Base-by-base conservation (phyloP, 2,797 vertebrate species). In the Cynopterus sphinx region DNA sequence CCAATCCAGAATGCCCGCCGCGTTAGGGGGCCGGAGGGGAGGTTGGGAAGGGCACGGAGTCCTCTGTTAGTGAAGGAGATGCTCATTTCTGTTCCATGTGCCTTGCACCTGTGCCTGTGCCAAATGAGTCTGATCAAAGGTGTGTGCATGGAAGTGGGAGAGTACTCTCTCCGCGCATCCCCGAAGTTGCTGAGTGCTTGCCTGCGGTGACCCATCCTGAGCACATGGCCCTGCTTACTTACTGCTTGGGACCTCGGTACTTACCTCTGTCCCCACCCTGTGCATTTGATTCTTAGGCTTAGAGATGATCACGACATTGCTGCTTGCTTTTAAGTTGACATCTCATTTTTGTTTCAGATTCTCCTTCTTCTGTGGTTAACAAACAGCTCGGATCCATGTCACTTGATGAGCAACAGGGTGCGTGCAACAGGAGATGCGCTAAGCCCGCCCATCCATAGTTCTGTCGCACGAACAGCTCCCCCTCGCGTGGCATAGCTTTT, bases 301-400 rank as follows among this genome's bases (percentile, higher is more conserved):
- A 98, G 96, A 96, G 97, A 90, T 98, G 91, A 98, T 98, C 97
- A 33, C 98, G 97, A 98, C 98, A 97, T 98, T 98, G 97, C 98
- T 98, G 98, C 98, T 98, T 98, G 91, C 98, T 98, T 98, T 99
- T 98, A 98, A 99, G 99, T 98, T 98, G 97, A 98, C 98, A 98
- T 99, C 98, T 99, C 98, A 24, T 99, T 99, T 99, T 99, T 99
- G 99, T 99, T 99, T 99, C 99, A 99, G 99, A 99, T 99, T 99
- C 99, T 98, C 99, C 99, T 98, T 99, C 99, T 97, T 99, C 99
- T 98, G 99, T 99, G 99, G 99, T 99, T 99, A 99, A 99, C 99
- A 99, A 99, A 99, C 99, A 99, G 99, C 99, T 99, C 98, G 99
- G 99, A 99, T 99, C 99, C 99, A 99, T 99, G 99, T 99, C 99